These are phyloP conservation scores for Orchestes rusci DNA, from an alignment of 2,888 invertebrate genomes.

Conservation along the genomic window DNA sequence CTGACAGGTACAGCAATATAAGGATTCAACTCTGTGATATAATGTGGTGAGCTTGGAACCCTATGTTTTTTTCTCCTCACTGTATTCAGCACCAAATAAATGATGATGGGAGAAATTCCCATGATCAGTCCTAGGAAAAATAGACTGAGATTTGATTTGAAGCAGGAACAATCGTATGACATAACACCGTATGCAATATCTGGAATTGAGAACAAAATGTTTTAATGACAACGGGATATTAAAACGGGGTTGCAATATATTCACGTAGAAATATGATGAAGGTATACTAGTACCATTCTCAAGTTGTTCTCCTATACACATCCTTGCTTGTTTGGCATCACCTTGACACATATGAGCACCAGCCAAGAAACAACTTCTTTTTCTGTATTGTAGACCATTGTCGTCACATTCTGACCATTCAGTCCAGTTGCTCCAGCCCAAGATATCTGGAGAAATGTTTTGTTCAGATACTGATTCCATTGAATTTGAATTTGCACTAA, in stretches of 20 bases:
- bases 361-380: slow-evolving; percentile 56
- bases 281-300: slow-evolving; percentile 30
- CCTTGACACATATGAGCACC: slow-evolving; percentile 61
- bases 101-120: slow-evolving; percentile 34
- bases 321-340: slow-evolving; percentile 58
- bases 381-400: slow-evolving; percentile 60
- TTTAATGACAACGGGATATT: too few species aligned
- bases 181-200: slow-evolving; percentile 22
- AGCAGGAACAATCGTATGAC: slow-evolving; percentile 25
- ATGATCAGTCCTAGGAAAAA: slow-evolving; percentile 34
- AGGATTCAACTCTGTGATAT: slow-evolving; percentile 76
- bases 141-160: slow-evolving; percentile 26
- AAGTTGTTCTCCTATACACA: slow-evolving; percentile 45
- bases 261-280: too few species aligned
- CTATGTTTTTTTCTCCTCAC: slow-evolving; percentile 46
- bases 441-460: slow-evolving; percentile 46
- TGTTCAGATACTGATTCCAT: neutral
- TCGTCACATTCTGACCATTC: slow-evolving; percentile 61
- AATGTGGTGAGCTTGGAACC: slow-evolving; percentile 72
- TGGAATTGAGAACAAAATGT: too few species aligned
- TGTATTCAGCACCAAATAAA: slow-evolving; percentile 31
- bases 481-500: neutral
- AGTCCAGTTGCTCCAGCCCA: slow-evolving; percentile 72
- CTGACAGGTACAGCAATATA: slow-evolving; percentile 77
- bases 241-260: slow-evolving; percentile 7